Evolutionary conservation across 2,888 invertebrate genomes (phyloP), one percentile per base, ranked within the genome.

Genomic region (Calliphora vomitoria): DNA sequence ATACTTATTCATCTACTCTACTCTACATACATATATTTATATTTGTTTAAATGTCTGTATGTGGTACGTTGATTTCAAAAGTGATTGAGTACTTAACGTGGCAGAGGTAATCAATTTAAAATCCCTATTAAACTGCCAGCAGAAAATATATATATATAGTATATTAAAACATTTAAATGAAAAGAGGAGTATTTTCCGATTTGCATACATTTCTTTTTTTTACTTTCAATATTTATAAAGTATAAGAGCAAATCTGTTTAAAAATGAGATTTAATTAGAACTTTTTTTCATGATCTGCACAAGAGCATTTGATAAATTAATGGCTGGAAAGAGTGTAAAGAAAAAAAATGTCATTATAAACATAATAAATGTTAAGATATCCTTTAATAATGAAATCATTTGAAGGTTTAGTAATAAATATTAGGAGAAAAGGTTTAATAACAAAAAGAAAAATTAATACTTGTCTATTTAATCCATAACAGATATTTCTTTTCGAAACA

Each of bases 1-100:
- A 75, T 53, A 72, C 47, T 53, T 75, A 82, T 62, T 50, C 69
- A 76, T 55, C 55, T 55, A 31, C 53, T 75, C 38, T 53, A 38
- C 15, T 44, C 50, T 18, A 66, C 20, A 66, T 18, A 66, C 20
- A 66, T 8, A 55, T 78, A 78, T 25, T 31, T 71, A 31, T 76
- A 62, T 76, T 41, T 76, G 55, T 64, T 15, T 38, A 50, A 38
- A 25, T 68, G 68, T 64, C 41, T 81, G 58, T 75, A 6, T 53
- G 44, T 66, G 35, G 35, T 81, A 64, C 58, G 74, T 76, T 81
- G 79, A 71, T 83, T 86, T 82, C 71, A 74, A 88, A 88, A 86
- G 88, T 88, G 88, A 88, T 86, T 87, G 87, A 87, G 87, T 87
- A 87, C 87, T 87, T 87, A 87, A 87, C 87, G 87, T 87, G 82